Conservation (phyloP, 2,888 invertebrate genomes). For the Seladonia tumulorum region DNA sequence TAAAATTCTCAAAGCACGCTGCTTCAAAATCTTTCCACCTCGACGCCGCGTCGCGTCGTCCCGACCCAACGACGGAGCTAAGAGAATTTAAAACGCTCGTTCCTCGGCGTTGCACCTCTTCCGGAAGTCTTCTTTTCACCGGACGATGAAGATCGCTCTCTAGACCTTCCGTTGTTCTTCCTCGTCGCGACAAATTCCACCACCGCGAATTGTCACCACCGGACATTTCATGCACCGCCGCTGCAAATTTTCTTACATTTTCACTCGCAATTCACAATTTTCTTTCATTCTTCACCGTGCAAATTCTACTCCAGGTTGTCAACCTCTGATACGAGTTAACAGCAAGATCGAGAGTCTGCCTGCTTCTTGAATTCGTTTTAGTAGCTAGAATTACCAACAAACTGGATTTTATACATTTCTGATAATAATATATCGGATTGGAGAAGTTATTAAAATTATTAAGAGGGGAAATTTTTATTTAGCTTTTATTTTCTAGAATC, state of each 20-base stretch:
- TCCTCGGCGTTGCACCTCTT: constrained; percentile 31
- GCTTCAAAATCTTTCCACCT: constrained; percentile 62
- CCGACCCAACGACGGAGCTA: constrained; percentile 38
- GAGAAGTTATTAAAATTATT: no score
- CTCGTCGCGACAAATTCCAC: not conserved
- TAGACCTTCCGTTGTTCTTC: not conserved
- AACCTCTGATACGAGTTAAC: no score
- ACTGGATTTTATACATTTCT: no score
- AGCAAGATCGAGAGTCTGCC: no score
- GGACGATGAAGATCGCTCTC: not conserved
- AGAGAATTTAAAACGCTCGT: constrained; percentile 55
- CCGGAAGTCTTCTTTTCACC: constrained; percentile 23
- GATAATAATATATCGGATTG: no score
- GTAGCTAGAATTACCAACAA: no score
- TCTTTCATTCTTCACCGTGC: not conserved
- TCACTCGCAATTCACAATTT: no score
- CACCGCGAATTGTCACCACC: not conserved
- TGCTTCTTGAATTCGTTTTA: no score
- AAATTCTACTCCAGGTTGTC: not conserved
- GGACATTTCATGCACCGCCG: no score
- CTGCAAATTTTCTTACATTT: not conserved
- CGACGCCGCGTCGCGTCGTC: constrained; percentile 25
- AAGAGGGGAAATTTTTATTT: no score
- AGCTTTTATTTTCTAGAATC: no score
- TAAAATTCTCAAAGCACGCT: constrained; percentile 63